Percentiles rank a stretch among this genome's conserved stretches.
phyloP scores from a whole-genome alignment of 2,888 invertebrate genomes.

The Luffia ferchaultella region DNA sequence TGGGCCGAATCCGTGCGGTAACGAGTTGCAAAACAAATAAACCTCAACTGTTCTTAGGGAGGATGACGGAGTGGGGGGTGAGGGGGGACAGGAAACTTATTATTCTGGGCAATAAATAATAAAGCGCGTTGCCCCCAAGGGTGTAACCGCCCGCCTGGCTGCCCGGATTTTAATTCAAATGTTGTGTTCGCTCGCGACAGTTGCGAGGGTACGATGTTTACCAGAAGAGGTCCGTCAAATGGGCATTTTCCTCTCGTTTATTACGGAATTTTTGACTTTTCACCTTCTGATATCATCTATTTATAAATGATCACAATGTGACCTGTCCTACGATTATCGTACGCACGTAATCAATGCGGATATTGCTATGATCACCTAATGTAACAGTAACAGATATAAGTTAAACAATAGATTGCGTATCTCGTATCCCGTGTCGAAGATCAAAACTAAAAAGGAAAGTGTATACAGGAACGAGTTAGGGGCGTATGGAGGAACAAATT shows the following conservation, averaged over 20 bases:
- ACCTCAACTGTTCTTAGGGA: slow-evolving; percentile 5
- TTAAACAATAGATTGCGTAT: too few species aligned
- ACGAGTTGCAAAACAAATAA: slow-evolving; percentile 55
- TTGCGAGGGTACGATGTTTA: background rate
- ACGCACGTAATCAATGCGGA: too few species aligned
- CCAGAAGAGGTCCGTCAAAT: too few species aligned
- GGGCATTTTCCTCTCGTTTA: background rate
- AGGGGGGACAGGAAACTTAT: slow-evolving; percentile 1
- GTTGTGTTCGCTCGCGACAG: slow-evolving; percentile 1
- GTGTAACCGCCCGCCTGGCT: background rate
- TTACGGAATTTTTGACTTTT: background rate
- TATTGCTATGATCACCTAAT: too few species aligned
- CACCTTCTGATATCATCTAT: background rate
- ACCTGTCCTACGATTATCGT: too few species aligned
- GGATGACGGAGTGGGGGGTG: background rate
- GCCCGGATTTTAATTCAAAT: slow-evolving; percentile 5
- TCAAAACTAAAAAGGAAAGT: too few species aligned
- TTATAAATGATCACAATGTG: too few species aligned
- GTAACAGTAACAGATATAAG: too few species aligned
- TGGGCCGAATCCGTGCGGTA: slow-evolving; percentile 35
- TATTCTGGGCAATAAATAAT: slow-evolving; percentile 49
- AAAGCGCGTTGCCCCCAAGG: slow-evolving; percentile 25
- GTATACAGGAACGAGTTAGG: too few species aligned
- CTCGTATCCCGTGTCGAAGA: too few species aligned
- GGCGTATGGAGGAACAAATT: too few species aligned